Evolutionary conservation across 1,140 invertebrate species (phyloP), one percentile per base, ranked within the genome.

Genomic region (Diuraphis noxia): DNA sequence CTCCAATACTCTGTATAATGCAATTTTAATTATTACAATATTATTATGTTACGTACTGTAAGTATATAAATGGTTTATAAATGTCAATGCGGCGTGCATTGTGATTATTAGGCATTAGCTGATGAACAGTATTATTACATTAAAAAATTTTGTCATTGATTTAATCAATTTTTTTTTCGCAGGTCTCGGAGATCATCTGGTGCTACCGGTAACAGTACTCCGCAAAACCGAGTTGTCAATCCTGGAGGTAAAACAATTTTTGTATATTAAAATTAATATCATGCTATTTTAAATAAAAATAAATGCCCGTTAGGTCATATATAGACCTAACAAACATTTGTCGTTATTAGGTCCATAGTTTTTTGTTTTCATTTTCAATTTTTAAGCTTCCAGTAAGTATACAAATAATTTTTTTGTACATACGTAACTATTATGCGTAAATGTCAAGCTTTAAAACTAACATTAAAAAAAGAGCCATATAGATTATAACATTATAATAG

Each of bases 151-250:
- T 72, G 34, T 17, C 13, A n/a, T n/a, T 72, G 30, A 82, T 82
- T 40, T 82, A 82, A 41, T 82, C 17, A 4, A 17, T 84, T 84
- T 84, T 43, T 88, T 41, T 89, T 72, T 49, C 1, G 8, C 72
- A 90, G 88, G 72, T 90, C 88, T 81, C 88, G 88, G n/a, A 90
- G 88, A 79, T 90, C 88, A 46, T 90, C 88, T 9, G 88, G 88
- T 0, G 72, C 88, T 23, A 13, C 88, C 19, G 72, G 72, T 41
- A 90, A 90, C 21, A 90, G 72, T 36, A 90, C 88, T 34, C 88
- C 88, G 4, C 88, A 90, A 43, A 90, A 21, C 41, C 56, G 88
- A 81, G 88, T 90, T n/a, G 34, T 90, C 88, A 90, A 90, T 79
- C 88, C 88, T 21, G 88, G 88, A 90, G 88, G 88, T 90, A 81